Evolutionary conservation across 2,888 invertebrate genomes (phyloP).

Genomic region (Apodemia mormo): DNA sequence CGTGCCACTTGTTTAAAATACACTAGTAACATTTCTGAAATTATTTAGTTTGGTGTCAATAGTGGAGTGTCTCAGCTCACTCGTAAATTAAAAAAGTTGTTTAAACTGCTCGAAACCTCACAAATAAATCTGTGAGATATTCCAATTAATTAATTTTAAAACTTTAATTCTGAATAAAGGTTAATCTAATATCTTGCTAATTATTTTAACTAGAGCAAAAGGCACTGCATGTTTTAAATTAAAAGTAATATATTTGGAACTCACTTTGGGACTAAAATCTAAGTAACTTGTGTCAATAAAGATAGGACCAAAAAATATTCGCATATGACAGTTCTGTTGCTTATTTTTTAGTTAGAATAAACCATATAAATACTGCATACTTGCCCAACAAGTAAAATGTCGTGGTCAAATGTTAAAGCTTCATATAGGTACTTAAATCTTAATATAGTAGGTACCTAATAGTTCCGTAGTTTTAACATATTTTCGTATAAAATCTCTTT

Average conservation of each 20-base stretch:
- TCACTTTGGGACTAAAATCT: neutral
- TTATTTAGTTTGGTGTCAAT: constrained; percentile 19
- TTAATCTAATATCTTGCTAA: constrained; percentile 2
- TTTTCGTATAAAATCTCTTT: too few relatives aligned
- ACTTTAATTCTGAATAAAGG: neutral
- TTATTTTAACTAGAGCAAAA: constrained; percentile 11
- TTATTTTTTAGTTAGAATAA: too few relatives aligned
- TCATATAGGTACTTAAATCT: too few relatives aligned
- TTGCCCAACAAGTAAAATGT: too few relatives aligned
- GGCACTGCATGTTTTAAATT: constrained; percentile 12
- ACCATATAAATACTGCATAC: too few relatives aligned
- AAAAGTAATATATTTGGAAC: neutral
- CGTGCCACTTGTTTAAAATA: constrained; percentile 17
- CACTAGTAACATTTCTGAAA: constrained; percentile 24
- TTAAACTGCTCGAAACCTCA: constrained; percentile 32
- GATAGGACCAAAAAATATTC: too few relatives aligned
- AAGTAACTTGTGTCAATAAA: too few relatives aligned
- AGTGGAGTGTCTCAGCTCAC: constrained; percentile 48
- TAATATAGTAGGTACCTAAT: too few relatives aligned
- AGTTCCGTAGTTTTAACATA: too few relatives aligned
- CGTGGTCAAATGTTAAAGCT: too few relatives aligned
- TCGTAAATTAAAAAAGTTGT: constrained; percentile 40
- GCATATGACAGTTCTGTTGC: too few relatives aligned
- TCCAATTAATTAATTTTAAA: constrained; percentile 33
- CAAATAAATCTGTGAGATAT: constrained; percentile 39